Base-by-base conservation (phyloP, 2,797 vertebrate genomes). In the Picus viridis region DNA sequence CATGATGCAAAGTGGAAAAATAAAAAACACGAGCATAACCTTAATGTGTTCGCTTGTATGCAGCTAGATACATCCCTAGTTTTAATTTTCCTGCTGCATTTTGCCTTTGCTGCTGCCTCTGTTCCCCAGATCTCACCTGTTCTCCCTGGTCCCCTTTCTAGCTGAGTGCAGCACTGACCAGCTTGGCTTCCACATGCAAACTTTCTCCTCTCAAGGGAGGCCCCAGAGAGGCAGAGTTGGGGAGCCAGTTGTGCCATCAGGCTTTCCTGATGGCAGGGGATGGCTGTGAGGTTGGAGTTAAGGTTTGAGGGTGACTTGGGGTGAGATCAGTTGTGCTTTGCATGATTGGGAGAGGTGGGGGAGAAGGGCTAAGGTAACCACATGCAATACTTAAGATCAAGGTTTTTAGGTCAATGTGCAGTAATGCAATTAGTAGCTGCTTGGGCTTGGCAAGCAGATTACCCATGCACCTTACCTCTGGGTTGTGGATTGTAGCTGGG, bases 51-150 rank as follows among this genome's bases (percentile, higher is more conserved):
- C 14, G 67, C 24, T 16, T 47, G 51, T 8, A 34, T 62, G 16
- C 3, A 16, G 1, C 29, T 47, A 4, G 20, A 23, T n/a, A 41
- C 2, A 1, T 7, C 5, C 0, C 26, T 8, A 14, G 30, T 19
- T 34, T 26, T 20, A 26, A 10, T 9, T 73, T 72, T 64, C 1
- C 9, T 32, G 3, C 6, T 49, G 6, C 9, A 76, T 85, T 87
- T 63, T 9, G 1, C 5, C 2, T 53, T 61, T 57, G 26, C 5
- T 93, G 27, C 19, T 76, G 20, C 19, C 87, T 69, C 2, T 81
- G 2, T 49, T 90, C 23, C 26, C 22, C 45, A 19, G 71, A 30
- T 74, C 30, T 61, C 11, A 6, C 15, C 4, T 27, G 6, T 13
- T 65, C 4, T 57, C 15, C 10, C 5, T 14, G 7, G 3, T 24